Evolutionary conservation across 2,888 invertebrate genomes (phyloP), one percentile per base, ranked within the genome.

Genomic region (Colostygia pectinataria): DNA sequence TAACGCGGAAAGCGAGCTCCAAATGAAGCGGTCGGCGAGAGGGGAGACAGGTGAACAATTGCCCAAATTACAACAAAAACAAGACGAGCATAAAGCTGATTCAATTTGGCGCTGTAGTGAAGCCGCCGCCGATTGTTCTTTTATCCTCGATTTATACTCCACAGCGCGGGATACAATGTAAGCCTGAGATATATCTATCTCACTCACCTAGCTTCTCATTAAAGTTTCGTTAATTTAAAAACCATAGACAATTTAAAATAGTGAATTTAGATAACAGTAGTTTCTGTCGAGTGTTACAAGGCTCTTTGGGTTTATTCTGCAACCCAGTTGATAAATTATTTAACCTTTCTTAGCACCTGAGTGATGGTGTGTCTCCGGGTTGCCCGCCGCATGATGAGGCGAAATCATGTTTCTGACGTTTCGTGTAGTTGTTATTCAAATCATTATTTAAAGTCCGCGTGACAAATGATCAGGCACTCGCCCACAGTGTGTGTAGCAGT

Each of bases 61-160:
- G 72, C 28, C 33, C 40, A 44, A 74, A 74, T 74, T 71, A 71
- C 54, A 66, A 75, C 66, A 76, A 80, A 79, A 79, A 76, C 70
- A 54, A 53, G 57, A 60, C 60, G 62, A 65, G 56, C 57, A 67
- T 66, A 61, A 53, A 66, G 67, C 58, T 50, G 63, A 63, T 56
- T 64, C 68, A 66, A 62, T 64, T 59, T 53, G 54, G 61, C 52
- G 52, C 7, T 29, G 28, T 56, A 46, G 46, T 45, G 53, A 52
- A 52, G 38, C 33, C 42, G 36, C 50, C 54, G 41, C 20, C 52
- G 55, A 55, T 52, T 47, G 55, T 53, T 51, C 45, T 34, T 32
- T 29, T 25, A 37, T 15, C 33, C 14, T 40, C 34, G 27, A 28
- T 32, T 45, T 45, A 51, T 29, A 7, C 15, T 12, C 28, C 20